Base-by-base conservation (phyloP, 2,888 invertebrate species). In the Ophion ventricosus region DNA sequence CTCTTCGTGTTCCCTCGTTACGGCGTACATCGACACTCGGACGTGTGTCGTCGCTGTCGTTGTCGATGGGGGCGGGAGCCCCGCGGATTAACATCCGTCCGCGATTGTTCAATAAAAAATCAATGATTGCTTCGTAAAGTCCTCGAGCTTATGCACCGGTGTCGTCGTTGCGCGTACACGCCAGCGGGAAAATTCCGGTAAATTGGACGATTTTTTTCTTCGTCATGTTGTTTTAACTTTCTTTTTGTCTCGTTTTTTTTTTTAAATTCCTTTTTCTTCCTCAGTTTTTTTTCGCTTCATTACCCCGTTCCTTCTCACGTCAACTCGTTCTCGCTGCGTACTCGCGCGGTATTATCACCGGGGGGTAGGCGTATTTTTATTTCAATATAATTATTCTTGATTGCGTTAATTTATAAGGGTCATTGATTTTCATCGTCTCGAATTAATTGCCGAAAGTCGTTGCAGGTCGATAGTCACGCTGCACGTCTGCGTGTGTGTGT, bases 81-180 rank as follows among this genome's bases (percentile, higher is more conserved):
- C 43, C 63, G 61, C 49, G 43, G 76, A 76, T 67, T 56, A 54
- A 25, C 64, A 14, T 64, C 64, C 26, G 14, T 49, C 2, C 25
- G 29, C 4, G 54, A 66, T 76, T 75, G 61, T 75, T 54, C 17
- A 14, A 75, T 54, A 54, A 64, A 73, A 75, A 75, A 49, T 61
- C 57, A 49, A 56, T 67, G 40, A 59, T 25, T 25, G 61, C 35
- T 57, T 77, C 80, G 73, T 80, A 77, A 84, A 84, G 43, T 77
- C n/a, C 17, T 49, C 10, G 63, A 73, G 72, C 77, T 84, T 84
- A 84, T 84, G 76, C 56, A 23, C 54, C 70, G 63, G 66, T 64
- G 66, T 64, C 49, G 43, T 43, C 43, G 43, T 25, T 14, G 23
- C 20, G 17, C 11, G 57, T 14, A 40, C 35, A 63, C 11, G 66